Evolutionary conservation across 2,888 invertebrate species (phyloP), one percentile per base, ranked within the genome.

Genomic region (Gasteruption jaculator): DNA sequence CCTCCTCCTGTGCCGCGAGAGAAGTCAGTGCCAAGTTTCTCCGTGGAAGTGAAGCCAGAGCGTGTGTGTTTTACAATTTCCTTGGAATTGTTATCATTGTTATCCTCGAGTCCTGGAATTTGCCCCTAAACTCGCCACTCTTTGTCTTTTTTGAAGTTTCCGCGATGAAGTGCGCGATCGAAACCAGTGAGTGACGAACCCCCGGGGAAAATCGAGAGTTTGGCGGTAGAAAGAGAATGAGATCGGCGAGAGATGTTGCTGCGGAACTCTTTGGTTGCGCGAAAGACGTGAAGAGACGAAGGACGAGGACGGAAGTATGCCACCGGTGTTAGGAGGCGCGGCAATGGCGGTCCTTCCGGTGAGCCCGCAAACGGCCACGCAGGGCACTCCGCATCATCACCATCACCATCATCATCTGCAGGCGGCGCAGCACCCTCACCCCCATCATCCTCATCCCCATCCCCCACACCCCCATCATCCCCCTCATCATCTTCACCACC

Each of bases 291-390:
- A n/a, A n/a, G n/a, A n/a, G n/a, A n/a, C n/a, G n/a, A n/a, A n/a
- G n/a, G n/a, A n/a, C n/a, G 27, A 41, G 45, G 49, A 45, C 43
- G 43, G 47, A 52, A 67, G 63, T 54, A 70, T 70, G 70, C 68
- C 70, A 61, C 69, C 70, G 59, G 70, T 70, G 57, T 54, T 70
- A 70, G 69, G 70, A 61, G 70, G 68, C 54, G 63, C 68, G 61
- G 64, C 70, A 57, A 70, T 70, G 70, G 70, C 70, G 64, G 69
- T 70, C 50, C 67, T 70, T 63, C 70, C 70, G 65, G 69, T 67
- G 54, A 69, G 67, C 58, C 69, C 70, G 65, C 68, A 69, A 58
- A 68, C 68, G 60, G 70, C 70, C 54, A 66, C 65, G 53, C 64
- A 65, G 56, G 67, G 62, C 56, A 63, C 56, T 55, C 61, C 64